Evolutionary conservation across 2,888 invertebrate genomes (phyloP).

Genomic region (Entomobrya proxima): DNA sequence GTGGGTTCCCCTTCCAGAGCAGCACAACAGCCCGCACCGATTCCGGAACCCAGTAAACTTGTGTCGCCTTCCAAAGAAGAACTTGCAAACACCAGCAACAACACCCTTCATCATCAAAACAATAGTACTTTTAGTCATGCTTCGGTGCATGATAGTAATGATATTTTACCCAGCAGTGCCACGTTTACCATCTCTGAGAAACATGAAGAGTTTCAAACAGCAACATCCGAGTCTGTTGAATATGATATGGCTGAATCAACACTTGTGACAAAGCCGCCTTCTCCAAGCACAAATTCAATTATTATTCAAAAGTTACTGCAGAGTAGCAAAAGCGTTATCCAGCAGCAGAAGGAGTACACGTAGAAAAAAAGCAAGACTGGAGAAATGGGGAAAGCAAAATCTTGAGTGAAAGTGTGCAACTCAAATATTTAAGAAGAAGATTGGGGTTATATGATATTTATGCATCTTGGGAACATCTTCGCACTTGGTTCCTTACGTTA

Average conservation of each 20-base stretch:
- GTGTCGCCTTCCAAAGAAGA: background rate
- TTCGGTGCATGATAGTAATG: background rate
- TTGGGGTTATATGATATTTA: constrained; percentile 18
- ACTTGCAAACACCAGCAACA: background rate
- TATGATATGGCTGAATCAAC: background rate
- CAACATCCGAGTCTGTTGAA: background rate
- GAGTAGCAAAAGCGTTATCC: background rate
- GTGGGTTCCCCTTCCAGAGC: background rate
- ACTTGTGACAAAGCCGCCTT: constrained; percentile 3
- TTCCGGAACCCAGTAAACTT: constrained; percentile 26
- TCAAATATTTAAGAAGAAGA: background rate
- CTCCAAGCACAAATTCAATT: constrained; percentile 18
- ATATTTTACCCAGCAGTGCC: too few relatives aligned
- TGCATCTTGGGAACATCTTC: background rate
- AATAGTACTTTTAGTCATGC: background rate
- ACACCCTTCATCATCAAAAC: constrained; percentile 3
- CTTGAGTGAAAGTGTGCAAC: too few relatives aligned
- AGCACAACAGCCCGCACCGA: background rate
- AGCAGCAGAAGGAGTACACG: background rate
- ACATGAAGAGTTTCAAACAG: background rate
- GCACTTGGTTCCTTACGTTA: constrained; percentile 6
- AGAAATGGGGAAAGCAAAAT: background rate
- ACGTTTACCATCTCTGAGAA: background rate
- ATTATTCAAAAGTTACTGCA: constrained; percentile 14
- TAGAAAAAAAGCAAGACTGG: background rate